phyloP scores from a whole-genome alignment of 1,140 invertebrate species.

The Meteorus sp. region DNA sequence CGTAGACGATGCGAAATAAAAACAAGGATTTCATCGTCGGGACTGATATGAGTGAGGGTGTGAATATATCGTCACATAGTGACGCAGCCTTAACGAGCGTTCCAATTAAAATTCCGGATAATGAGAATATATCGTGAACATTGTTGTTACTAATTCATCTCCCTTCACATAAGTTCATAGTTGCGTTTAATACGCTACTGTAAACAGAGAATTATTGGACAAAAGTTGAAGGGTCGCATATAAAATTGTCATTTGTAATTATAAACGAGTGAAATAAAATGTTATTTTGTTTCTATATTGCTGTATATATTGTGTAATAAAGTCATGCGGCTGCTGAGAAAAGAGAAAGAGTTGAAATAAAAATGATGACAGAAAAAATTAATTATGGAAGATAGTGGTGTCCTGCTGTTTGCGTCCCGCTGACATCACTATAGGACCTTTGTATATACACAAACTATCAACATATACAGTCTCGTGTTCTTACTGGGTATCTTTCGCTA shows the following conservation, averaged over 20 bases:
- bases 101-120: conserved; percentile 49
- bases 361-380: conserved; percentile 5
- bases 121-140: conserved; percentile 51
- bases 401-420: conserved; percentile 34
- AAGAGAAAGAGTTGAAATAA: conserved; percentile 23
- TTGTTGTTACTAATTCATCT: conserved; percentile 35
- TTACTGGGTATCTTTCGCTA: not conserved
- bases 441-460: not conserved
- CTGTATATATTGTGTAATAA: not conserved
- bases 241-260: no score
- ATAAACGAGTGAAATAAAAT: no score
- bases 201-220: not conserved
- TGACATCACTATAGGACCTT: conserved; percentile 29
- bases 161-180: conserved; percentile 33
- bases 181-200: not conserved
- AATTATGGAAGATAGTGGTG: conserved; percentile 16
- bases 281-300: no score
- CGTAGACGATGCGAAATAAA: no score
- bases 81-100: conserved; percentile 43
- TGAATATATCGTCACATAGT: conserved; percentile 19
- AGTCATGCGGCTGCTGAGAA: conserved; percentile 15
- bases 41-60: not conserved
- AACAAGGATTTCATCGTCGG: no score
- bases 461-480: not conserved
- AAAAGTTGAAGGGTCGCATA: not conserved